These are phyloP conservation scores for Parazoanthus swiftii DNA, from an alignment of 92 coral and sea anemone genomes.

Conservation along the genomic window DNA sequence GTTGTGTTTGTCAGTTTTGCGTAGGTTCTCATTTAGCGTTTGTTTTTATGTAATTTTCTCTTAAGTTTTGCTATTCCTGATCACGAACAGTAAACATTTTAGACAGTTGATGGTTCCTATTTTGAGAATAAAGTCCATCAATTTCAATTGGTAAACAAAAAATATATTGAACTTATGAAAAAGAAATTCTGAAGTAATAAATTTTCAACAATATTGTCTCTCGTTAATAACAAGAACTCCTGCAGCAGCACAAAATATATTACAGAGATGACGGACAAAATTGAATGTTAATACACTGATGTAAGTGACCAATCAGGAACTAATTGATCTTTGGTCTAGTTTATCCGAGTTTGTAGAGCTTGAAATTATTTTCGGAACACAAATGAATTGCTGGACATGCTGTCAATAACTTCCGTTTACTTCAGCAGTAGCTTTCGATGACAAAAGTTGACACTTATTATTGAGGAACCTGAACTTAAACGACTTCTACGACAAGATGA, in stretches of 20 bases:
- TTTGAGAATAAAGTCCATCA: neutral
- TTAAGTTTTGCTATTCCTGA: neutral
- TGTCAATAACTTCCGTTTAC: constrained; percentile 7
- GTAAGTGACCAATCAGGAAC: neutral
- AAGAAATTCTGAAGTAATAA: neutral
- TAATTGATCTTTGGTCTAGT: neutral
- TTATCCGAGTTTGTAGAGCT: constrained; percentile 11
- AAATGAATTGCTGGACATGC: constrained; percentile 10
- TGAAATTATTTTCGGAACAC: constrained; percentile 4
- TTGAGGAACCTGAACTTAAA: constrained; percentile 14
- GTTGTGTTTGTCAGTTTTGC: neutral
- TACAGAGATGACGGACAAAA: neutral
- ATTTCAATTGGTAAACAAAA: neutral
- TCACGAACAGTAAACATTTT: neutral
- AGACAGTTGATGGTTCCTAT: neutral
- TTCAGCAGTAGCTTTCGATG: neutral
- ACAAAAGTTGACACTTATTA: constrained; percentile 27
- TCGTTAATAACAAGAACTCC: neutral
- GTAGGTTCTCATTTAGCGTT: neutral
- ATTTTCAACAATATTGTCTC: neutral
- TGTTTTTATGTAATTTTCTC: neutral
- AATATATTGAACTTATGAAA: neutral
- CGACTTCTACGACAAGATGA: constrained; percentile 5
- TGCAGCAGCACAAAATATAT: neutral
- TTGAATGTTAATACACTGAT: constrained; percentile 6